Percentiles rank a stretch among this genome's conserved stretches.
These are phyloP conservation scores for Neodontobutis hainanensis DNA, from an alignment of 2,113 vertebrate species.

Conservation along the genomic window DNA sequence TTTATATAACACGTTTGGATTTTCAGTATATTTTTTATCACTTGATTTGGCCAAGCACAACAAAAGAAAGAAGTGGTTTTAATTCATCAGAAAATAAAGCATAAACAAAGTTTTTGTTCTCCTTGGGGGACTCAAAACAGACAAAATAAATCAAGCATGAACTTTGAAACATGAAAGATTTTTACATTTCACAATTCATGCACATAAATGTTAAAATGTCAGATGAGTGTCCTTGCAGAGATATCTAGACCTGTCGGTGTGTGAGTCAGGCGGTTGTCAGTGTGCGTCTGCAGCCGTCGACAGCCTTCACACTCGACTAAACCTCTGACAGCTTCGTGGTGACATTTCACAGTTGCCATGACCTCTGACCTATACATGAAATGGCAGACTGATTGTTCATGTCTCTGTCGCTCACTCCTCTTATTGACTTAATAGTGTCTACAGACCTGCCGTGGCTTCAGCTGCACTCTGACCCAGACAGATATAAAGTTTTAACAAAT, in stretches of 20 bases:
- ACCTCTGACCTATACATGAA: not conserved
- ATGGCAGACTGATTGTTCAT: not conserved
- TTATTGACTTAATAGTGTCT: not conserved
- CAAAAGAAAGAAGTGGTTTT: too few species aligned
- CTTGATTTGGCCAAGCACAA: too few species aligned
- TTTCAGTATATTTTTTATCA: too few species aligned
- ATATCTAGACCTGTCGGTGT: not conserved
- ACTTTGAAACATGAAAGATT: too few species aligned
- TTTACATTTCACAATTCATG: too few species aligned
- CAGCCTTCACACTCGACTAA: conserved; percentile 1
- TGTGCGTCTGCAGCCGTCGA: not conserved
- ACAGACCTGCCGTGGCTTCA: not conserved
- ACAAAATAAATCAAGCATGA: too few species aligned
- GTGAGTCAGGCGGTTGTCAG: not conserved
- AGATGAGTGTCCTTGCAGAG: not conserved
- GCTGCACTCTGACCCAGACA: not conserved
- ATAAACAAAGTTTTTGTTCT: too few species aligned
- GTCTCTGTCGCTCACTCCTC: not conserved
- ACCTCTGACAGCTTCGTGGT: not conserved
- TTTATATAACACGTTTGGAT: too few species aligned
- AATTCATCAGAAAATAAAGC: too few species aligned
- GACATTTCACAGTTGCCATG: too few species aligned
- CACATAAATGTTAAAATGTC: too few species aligned
- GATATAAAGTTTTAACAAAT: not conserved
- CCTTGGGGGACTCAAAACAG: too few species aligned